Evolutionary conservation across 1,140 invertebrate species (phyloP), one percentile per base, ranked within the genome.

Genomic region (Aradophagus sp.): DNA sequence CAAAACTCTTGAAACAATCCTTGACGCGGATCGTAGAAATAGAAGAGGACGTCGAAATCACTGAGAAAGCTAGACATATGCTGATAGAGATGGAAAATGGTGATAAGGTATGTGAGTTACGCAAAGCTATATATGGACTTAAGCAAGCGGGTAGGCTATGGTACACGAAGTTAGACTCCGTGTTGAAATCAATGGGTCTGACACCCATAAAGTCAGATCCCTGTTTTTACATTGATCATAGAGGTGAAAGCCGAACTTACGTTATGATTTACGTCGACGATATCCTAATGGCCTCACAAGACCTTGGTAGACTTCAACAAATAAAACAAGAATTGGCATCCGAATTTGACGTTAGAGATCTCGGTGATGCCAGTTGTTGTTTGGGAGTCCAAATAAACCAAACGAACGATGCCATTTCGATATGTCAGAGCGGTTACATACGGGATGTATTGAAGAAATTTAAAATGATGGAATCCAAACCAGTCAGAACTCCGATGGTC

Each of bases 191-290:
- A 12, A 48, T 81, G 13, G 65, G 73, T 12, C 76, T 39, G 0
- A 5, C 6, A 11, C 35, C 23, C 2, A 39, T 15, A 2, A n/a
- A 16, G 0, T 27, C 34, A 4, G 48, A 53, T 10, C 15, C 48
- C 8, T 39, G 48, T 19, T 3, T 53, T 6, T 53, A 53, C 26
- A n/a, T 27, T 5, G 23, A 39, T 12, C 16, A n/a, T 2, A 13
- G 2, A 1, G 2, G 1, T 1, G 14, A 42, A 5, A 14, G 8
- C 6, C 23, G 19, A 0, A 11, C 13, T 0, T 48, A 38, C 44
- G 2, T 62, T 11, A 14, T 69, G 52, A 23, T 82, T 2, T 84
- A 83, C 71, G 81, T 84, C 10, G 83, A 82, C 26, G 79, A 83
- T 48, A 76, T 82, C 23, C 32, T 82, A n/a, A 71, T 83, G 29